Percentiles rank a stretch among this genome's conserved stretches.
Conservation (phyloP, 2,113 vertebrate genomes). For the Bungarus multicinctus region DNA sequence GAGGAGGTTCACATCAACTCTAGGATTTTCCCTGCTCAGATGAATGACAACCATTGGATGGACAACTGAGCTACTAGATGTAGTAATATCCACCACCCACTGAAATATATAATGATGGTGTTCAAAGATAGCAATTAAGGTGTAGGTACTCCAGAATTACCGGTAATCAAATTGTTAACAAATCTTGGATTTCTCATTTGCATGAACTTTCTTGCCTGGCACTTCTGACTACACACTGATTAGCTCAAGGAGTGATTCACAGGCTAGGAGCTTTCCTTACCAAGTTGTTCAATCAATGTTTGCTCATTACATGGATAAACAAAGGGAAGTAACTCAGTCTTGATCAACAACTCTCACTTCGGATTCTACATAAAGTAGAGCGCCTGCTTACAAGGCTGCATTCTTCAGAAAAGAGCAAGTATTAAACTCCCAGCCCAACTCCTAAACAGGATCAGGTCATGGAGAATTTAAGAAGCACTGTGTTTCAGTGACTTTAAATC, state of each 20-base stretch:
- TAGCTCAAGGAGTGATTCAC: not conserved
- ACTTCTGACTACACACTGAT: not conserved
- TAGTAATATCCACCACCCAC: not conserved
- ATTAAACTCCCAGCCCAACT: not conserved
- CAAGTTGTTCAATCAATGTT: not conserved
- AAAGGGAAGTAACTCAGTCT: not conserved
- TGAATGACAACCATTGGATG: not conserved
- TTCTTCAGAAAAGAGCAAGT: not conserved
- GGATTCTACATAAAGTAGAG: not conserved
- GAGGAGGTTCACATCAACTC: not conserved
- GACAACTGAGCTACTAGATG: not conserved
- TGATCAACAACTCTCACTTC: not conserved
- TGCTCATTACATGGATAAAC: not conserved
- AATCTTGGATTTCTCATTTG: not conserved
- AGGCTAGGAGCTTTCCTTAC: not conserved
- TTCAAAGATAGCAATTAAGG: not conserved
- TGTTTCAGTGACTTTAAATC: not conserved
- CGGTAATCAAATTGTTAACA: not conserved
- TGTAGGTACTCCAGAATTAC: not conserved
- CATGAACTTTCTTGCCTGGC: not conserved
- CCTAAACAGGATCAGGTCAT: not conserved
- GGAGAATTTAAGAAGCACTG: not conserved
- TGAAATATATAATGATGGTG: not conserved
- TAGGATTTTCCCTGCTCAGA: not conserved
- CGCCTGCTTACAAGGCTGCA: not conserved